These are phyloP conservation scores for Synaphobranchus kaupii DNA, from an alignment of 2,797 vertebrate species.

Conservation along the genomic window DNA sequence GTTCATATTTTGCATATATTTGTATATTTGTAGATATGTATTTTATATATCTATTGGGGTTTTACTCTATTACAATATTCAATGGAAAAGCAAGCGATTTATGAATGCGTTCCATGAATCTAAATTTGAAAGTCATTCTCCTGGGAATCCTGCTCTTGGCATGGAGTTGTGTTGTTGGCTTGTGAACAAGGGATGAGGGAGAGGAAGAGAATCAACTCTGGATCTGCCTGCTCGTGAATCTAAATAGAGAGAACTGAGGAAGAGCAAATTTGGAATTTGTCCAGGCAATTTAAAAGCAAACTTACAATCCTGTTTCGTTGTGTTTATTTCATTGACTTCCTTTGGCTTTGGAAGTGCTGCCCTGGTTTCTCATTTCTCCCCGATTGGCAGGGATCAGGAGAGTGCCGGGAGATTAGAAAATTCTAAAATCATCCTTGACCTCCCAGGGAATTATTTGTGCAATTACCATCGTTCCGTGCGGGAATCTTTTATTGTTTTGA, in stretches of 20 bases:
- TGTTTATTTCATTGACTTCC: conserved; percentile 34
- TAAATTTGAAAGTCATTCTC: conserved; percentile 44
- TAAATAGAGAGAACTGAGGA: conserved; percentile 43
- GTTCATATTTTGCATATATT: conserved; percentile 15
- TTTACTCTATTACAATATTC: conserved; percentile 8
- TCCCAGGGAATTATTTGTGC: neutral
- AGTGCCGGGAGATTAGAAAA: conserved; percentile 21
- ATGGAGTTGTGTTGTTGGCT: conserved; percentile 50
- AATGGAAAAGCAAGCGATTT: conserved; percentile 28
- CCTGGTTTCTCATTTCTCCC: conserved; percentile 12
- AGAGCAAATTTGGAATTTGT: conserved; percentile 46
- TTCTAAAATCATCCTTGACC: neutral
- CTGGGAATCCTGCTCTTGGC: conserved; percentile 52
- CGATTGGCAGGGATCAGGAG: conserved; percentile 1
- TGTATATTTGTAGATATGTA: neutral
- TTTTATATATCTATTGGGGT: neutral
- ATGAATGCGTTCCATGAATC: conserved; percentile 33
- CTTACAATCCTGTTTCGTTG: conserved; percentile 32
- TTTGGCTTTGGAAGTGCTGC: conserved; percentile 36
- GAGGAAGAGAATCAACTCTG: conserved; percentile 52
- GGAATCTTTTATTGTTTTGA: conserved; percentile 5
- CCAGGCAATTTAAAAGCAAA: conserved; percentile 50
- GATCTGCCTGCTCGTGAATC: conserved; percentile 45
- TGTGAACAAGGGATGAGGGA: conserved; percentile 48
- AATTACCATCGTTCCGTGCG: neutral